Conservation (phyloP, 2,888 invertebrate species). For the Sinentomon sp. region DNA sequence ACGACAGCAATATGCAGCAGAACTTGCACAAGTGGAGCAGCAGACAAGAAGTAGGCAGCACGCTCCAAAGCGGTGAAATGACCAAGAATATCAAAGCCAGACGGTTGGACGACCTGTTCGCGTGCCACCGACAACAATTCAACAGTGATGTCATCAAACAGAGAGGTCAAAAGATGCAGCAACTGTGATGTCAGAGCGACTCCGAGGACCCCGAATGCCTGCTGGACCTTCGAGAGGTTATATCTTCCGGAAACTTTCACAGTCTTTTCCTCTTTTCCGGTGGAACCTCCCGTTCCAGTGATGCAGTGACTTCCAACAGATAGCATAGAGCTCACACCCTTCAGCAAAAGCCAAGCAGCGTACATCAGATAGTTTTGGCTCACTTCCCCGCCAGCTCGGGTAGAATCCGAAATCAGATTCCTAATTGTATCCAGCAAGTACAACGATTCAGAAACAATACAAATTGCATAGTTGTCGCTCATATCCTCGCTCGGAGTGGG, state of each 20-base stretch:
- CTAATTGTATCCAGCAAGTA: slow-evolving; percentile 59
- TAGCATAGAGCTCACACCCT: slow-evolving; percentile 57
- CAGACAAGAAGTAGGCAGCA: slow-evolving; percentile 36
- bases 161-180: slow-evolving; percentile 39
- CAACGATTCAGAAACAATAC: slow-evolving; percentile 60
- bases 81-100: slow-evolving; percentile 32
- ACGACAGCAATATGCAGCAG: slow-evolving; percentile 65
- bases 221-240: slow-evolving; percentile 46
- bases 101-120: slow-evolving; percentile 25
- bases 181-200: slow-evolving; percentile 67
- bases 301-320: slow-evolving; percentile 26
- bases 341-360: slow-evolving; percentile 61
- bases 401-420: slow-evolving; percentile 49
- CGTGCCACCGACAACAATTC: slow-evolving; percentile 23
- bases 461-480: slow-evolving; percentile 51
- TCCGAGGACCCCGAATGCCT: slow-evolving; percentile 64
- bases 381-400: slow-evolving; percentile 62
- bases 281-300: no score
- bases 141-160: slow-evolving; percentile 46
- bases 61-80: slow-evolving; percentile 38
- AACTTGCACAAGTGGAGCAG: slow-evolving; percentile 48
- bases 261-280: slow-evolving; percentile 22
- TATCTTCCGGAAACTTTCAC: slow-evolving; percentile 29
- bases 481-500: no score
- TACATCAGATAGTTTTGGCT: slow-evolving; percentile 19